Evolutionary conservation across 2,888 invertebrate species (phyloP), one percentile per base, ranked within the genome.

Genomic region (Formica aserva): DNA sequence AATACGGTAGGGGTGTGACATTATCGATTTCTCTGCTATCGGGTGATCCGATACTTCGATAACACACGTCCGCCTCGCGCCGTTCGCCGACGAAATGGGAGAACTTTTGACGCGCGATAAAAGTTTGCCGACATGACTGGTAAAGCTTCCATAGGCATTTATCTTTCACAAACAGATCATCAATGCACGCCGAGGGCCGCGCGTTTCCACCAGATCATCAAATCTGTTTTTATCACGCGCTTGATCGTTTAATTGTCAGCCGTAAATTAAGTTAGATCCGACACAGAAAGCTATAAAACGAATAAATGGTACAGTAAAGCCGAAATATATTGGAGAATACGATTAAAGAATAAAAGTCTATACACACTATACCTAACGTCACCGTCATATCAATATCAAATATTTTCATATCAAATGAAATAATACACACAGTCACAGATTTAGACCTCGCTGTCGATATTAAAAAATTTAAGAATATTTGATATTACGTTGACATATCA

Each of bases 11-110:
- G 62, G 66, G 83, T 15, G 63, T 77, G 82, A 83, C 82, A 71
- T 80, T 89, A 89, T 89, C 88, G 89, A 89, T 89, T 89, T 80
- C 83, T 85, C 85, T n/a, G 63, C 45, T 86, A 89, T 86, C 88
- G 85, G 72, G 84, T 85, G 86, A 89, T 89, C 83, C 89, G 82
- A 86, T 86, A 87, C 82, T 82, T 66, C 84, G 85, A 87, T 86
- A 88, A 84, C 85, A 84, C 85, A 85, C 83, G 60, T 32, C 67
- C 52, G 67, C 52, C 75, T 82, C 74, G 57, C 65, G 18, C 66
- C 60, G 41, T 77, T 67, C 82, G 66, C 74, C 84, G 48, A 45
- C 55, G 76, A 69, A 65, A 52, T 71, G 83, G 76, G 32, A 35
- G 80, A 86, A 87, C 82, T 88, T 87, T 84, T 86, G 87, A 88